Evolutionary conservation across 2,797 vertebrate species (phyloP), one percentile per base, ranked within the genome.

Genomic region (Sylvilagus floridanus): DNA sequence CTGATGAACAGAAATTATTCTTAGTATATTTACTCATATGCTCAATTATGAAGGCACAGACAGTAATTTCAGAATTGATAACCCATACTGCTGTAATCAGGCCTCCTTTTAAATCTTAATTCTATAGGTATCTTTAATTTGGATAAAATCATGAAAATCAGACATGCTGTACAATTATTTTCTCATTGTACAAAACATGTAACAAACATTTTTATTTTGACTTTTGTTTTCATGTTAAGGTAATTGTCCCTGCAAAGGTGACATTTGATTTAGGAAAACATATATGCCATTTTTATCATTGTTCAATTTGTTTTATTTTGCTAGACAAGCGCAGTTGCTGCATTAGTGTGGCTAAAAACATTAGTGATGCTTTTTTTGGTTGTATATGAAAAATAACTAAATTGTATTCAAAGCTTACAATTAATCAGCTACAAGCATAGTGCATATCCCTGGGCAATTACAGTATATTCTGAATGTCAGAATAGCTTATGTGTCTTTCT

Each of bases 381-480:
- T 88, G 96, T 85, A 88, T 93, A 87, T 84, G 90, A 54, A 28
- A 97, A 98, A 97, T 62, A 97, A 87, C 88, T 79, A 97, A 98
- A 96, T 86, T 91, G 2, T 84, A 97, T 97, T 97, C 85, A 96
- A 95, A 92, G 78, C 68, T 97, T 87, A 93, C 7, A 81, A 91
- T 96, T 63, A 94, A 95, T 86, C 68, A 96, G 37, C 69, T 96
- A 93, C 85, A 97, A 97, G 95, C 84, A 94, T 42, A 84, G 63
- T 83, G 50, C 87, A 92, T 96, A 89, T 89, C 94, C 88, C 93
- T 88, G 93, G 95, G 95, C 95, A 96, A 96, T 97, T 97, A 97
- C 62, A 91, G 52, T 66, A 78, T 88, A 77, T 86, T 96, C 3
- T 8, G 85, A 92, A 66, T 88, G 91, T 88, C 96, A 91, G 71